Evolutionary conservation across 2,888 invertebrate genomes (phyloP).

Genomic region (Phyllotreta striolata): DNA sequence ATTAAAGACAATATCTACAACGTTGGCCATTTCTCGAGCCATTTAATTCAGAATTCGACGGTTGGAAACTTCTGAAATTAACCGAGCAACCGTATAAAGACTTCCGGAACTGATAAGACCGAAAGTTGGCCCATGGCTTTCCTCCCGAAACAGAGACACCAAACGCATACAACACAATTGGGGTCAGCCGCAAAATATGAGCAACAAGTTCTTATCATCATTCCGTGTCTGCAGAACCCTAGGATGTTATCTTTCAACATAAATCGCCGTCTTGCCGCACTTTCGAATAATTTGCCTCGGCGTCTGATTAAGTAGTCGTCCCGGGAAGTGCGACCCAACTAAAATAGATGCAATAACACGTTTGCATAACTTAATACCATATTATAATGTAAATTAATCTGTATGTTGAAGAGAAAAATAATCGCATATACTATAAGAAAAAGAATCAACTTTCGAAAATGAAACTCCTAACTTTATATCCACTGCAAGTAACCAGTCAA

Average conservation of each 20-base stretch:
- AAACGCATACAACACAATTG: constrained; percentile 27
- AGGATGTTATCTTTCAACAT: constrained; percentile 45
- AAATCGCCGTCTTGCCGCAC: constrained; percentile 46
- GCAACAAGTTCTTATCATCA: constrained; percentile 46
- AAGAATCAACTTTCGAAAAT: not conserved
- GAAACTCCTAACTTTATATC: constrained; percentile 7
- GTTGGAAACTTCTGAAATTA: constrained; percentile 16
- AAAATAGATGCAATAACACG: not conserved
- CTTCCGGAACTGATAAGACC: constrained; percentile 28
- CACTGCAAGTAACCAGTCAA: constrained; percentile 3
- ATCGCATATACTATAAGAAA: not conserved
- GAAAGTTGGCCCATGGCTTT: constrained; percentile 25
- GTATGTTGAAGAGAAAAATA: not conserved
- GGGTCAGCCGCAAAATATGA: constrained; percentile 37
- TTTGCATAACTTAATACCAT: too few relatives aligned
- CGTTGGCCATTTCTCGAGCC: constrained; percentile 14
- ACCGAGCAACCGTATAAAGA: constrained; percentile 23
- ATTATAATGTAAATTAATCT: too few relatives aligned
- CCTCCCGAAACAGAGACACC: constrained; percentile 25
- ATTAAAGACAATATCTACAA: constrained; percentile 11
- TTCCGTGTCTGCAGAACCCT: constrained; percentile 42
- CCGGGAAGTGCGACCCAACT: not conserved
- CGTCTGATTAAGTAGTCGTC: not conserved
- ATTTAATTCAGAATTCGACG: constrained; percentile 9
- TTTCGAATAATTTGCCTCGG: constrained; percentile 46